phyloP scores from a whole-genome alignment of 2,113 vertebrate species.

The Paralichthys olivaceus region DNA sequence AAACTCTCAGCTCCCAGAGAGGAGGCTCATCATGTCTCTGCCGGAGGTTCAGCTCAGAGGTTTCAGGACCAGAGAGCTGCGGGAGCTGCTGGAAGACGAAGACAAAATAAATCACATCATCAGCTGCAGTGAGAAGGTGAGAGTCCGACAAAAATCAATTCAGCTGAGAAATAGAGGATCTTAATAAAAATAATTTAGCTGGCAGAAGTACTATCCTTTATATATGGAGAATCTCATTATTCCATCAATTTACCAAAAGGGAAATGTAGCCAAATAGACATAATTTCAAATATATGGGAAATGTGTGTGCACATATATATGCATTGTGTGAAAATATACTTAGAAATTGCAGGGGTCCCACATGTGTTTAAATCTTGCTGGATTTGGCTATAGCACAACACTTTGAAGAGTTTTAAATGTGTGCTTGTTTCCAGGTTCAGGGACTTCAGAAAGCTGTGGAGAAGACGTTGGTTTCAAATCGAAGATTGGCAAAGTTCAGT shows the following conservation, averaged over 20 bases:
- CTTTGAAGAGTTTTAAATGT: background rate
- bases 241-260: no score
- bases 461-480: conserved; percentile 53
- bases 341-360: background rate
- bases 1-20: background rate
- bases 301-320: no score
- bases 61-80: conserved; percentile 59
- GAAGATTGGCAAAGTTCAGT: conserved; percentile 55
- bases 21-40: conserved; percentile 37
- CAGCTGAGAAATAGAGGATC: background rate
- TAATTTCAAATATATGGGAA: no score
- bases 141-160: background rate
- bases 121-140: conserved; percentile 64
- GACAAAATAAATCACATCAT: conserved; percentile 49
- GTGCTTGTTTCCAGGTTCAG: conserved; percentile 54
- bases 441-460: conserved; percentile 40
- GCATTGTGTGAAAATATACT: no score
- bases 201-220: background rate
- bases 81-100: conserved; percentile 69
- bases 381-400: background rate
- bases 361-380: background rate
- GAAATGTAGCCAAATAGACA: no score
- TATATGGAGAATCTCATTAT: no score
- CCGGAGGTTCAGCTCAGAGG: conserved; percentile 17
- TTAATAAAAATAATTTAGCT: background rate